These are phyloP conservation scores for Saturnia japonica DNA, from an alignment of 2,888 invertebrate genomes.

Conservation along the genomic window DNA sequence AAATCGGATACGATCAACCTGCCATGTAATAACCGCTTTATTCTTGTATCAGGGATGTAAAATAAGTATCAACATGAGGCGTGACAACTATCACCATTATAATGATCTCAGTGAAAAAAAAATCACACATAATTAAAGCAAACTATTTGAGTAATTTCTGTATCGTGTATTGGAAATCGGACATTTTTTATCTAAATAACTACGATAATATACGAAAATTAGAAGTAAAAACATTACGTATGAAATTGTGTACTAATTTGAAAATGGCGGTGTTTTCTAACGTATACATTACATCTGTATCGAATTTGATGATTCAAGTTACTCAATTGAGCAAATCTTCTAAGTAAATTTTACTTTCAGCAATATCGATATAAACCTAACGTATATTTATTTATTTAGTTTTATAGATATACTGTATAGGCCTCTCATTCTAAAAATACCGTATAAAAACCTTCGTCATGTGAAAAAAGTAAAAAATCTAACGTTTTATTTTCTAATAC, in stretches of 20 bases:
- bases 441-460: conserved; percentile 9
- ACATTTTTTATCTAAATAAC: conserved; percentile 48
- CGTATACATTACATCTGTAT: background rate
- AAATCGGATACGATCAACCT: too few species aligned
- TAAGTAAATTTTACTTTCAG: background rate
- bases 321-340: background rate
- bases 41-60: too few species aligned
- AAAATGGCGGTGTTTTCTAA: conserved; percentile 14
- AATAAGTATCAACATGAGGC: too few species aligned
- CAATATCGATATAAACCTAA: conserved; percentile 1
- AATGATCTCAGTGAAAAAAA: background rate
- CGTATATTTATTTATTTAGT: background rate
- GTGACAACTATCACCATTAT: background rate
- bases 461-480: conserved; percentile 10
- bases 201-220: conserved; percentile 56
- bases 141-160: conserved; percentile 18
- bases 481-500: background rate
- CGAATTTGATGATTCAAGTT: background rate
- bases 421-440: conserved; percentile 8
- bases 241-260: conserved; percentile 59
- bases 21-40: too few species aligned
- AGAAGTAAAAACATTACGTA: conserved; percentile 67
- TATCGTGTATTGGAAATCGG: conserved; percentile 39
- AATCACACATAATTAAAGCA: background rate
- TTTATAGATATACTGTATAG: background rate